A percentile compares a stretch with the other conserved stretches of the same genome.
Conservation (phyloP, 2,113 vertebrate species). For the Esox niger region DNA sequence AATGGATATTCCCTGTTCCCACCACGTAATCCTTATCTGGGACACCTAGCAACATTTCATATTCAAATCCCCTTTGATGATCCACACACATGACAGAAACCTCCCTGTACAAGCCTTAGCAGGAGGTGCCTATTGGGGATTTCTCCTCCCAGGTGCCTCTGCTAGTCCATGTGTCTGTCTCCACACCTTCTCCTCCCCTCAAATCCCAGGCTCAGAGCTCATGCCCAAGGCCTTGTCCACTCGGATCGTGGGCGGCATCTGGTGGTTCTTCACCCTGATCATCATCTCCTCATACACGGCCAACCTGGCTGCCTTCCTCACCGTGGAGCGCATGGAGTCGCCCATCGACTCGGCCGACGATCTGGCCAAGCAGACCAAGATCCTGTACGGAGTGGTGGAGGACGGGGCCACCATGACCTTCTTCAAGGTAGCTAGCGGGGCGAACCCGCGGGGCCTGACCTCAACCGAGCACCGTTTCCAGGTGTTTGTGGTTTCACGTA, state of each 20-base stretch:
- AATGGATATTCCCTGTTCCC: too few species aligned
- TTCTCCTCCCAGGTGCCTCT: not conserved
- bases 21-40: too few species aligned
- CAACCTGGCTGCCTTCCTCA: constrained; percentile 98
- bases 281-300: constrained; percentile 99
- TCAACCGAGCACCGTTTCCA: too few species aligned
- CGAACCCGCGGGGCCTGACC: too few species aligned
- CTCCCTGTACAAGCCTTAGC: not conserved
- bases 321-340: constrained; percentile 98
- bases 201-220: constrained; percentile 90
- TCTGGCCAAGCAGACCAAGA: constrained; percentile 97
- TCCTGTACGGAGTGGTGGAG: constrained; percentile 93
- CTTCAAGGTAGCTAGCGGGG: constrained; percentile 84
- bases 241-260: constrained; percentile 98
- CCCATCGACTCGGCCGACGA: constrained; percentile 97
- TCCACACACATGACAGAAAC: too few species aligned
- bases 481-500: too few species aligned
- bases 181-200: constrained; percentile 52
- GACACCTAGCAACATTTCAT: too few species aligned
- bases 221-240: constrained; percentile 99
- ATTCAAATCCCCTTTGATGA: too few species aligned
- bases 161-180: constrained; percentile 8
- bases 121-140: not conserved
- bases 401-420: constrained; percentile 97
- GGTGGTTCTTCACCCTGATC: constrained; percentile 99